Evolutionary conservation across 2,797 vertebrate species (phyloP).

Genomic region (Sebastes taczanowskii): DNA sequence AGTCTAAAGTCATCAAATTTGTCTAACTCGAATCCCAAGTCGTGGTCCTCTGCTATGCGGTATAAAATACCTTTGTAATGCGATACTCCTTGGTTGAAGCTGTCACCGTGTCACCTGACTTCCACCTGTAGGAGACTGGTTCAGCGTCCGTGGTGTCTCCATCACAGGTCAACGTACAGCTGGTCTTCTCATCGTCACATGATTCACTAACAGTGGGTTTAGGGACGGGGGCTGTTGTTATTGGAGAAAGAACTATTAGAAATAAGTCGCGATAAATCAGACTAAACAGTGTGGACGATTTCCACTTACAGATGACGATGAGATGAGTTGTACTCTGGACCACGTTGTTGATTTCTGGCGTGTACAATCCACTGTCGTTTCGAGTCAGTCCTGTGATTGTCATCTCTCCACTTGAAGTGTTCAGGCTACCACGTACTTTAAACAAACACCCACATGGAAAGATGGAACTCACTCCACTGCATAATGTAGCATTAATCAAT

Average conservation of each 20-base stretch:
- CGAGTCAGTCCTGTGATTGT: slow-evolving; percentile 5
- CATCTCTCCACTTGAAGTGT: slow-evolving; percentile 25
- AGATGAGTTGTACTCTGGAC: accelerated
- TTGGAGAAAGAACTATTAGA: not conserved
- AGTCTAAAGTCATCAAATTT: no score
- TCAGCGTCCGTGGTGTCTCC: not conserved
- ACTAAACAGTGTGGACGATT: no score
- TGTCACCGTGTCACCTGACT: accelerated
- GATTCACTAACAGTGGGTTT: not conserved
- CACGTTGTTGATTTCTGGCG: accelerated
- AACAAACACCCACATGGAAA: not conserved
- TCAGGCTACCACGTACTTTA: not conserved
- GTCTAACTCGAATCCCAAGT: no score
- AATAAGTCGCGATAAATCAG: not conserved
- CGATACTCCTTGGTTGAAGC: accelerated
- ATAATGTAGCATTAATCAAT: not conserved
- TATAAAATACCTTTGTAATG: slow-evolving; percentile 30
- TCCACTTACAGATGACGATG: slow-evolving; percentile 33
- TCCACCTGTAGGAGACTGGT: slow-evolving; percentile 40
- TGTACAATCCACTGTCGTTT: not conserved
- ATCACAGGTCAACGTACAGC: slow-evolving; percentile 42
- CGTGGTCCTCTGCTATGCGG: no score
- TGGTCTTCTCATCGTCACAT: not conserved
- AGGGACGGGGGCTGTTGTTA: slow-evolving; percentile 52
- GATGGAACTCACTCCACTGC: accelerated